Evolutionary conservation across 1,140 invertebrate species (phyloP), one percentile per base, ranked within the genome.

Genomic region (Drosophila lini): DNA sequence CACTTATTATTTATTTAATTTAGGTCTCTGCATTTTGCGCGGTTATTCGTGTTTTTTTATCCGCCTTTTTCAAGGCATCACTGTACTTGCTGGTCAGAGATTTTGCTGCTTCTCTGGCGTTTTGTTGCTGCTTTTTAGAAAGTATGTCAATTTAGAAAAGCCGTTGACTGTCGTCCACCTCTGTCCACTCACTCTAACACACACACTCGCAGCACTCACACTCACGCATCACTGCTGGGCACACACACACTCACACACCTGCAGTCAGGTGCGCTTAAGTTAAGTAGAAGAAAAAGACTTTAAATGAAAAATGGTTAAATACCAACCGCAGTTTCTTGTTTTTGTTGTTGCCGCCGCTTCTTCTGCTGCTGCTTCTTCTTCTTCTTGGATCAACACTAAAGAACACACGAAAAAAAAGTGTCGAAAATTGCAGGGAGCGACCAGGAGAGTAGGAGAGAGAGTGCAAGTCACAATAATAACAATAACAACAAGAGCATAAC

Each of bases 101-200:
- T 81, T 56, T 76, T 77, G 61, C 63, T 74, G 76, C 47, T 80
- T 61, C 50, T 71, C 61, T 76, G 31, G 28, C 56, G 28, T 64
- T 75, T 70, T 69, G 74, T 58, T 74, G 67, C 64, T 84, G 59
- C 71, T 78, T 89, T 89, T 89, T 90, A 88, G 84, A 88, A 88
- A 88, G 84, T 88, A 88, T 88, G 84, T 90, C 84, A 88, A 78
- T 90, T 90, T 90, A 81, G 77, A 89, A 89, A 88, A 90, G 85
- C 80, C 84, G 78, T 89, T 78, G 77, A 90, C 85, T 80, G 84
- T 75, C 85, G 84, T 75, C 85, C 80, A 83, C 75, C 42, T 55
- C 62, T 69, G 65, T 63, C 58, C 47, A 65, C 48, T 41, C 50
- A 74, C 59, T 62, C 59, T 53, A 28, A 50, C 9, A 57, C 47